Conservation (phyloP, 1,140 invertebrate species). For the Zaprionus taronus region DNA sequence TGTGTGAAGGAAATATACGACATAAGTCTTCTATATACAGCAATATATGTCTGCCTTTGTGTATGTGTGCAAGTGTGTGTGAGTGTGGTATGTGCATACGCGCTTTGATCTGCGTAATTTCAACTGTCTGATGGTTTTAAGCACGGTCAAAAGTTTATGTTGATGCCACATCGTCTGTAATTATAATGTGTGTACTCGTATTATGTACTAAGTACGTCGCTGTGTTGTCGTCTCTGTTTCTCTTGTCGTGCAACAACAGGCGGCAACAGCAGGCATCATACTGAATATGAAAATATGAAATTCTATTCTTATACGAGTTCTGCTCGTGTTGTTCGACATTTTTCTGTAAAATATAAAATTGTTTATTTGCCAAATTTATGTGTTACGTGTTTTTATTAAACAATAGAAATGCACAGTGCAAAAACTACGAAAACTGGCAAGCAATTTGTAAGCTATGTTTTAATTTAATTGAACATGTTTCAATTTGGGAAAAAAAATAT, state of each 20-base stretch:
- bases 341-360: constrained; percentile 1
- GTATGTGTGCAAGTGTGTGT: constrained; percentile 25
- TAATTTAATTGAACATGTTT: not conserved
- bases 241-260: constrained; percentile 52
- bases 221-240: constrained; percentile 16
- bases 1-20: constrained; percentile 31
- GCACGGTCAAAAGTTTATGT: constrained; percentile 60
- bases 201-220: constrained; percentile 59
- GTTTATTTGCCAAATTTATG: not conserved
- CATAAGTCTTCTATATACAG: constrained; percentile 18
- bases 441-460: not conserved
- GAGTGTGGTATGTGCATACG: constrained; percentile 10
- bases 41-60: constrained; percentile 4
- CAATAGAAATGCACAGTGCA: not conserved
- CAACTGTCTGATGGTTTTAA: constrained; percentile 49
- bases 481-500: not conserved
- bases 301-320: constrained; percentile 5
- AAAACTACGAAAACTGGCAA: not conserved
- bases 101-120: constrained; percentile 68
- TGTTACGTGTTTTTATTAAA: constrained; percentile 1
- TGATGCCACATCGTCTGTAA: constrained; percentile 59
- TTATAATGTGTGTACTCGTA: constrained; percentile 70
- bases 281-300: constrained; percentile 47
- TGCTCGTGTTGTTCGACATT: not conserved
- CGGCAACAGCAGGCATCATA: constrained; percentile 31